These are phyloP conservation scores for Menidia beryllina DNA, from an alignment of 2,113 vertebrate genomes.

Conservation along the genomic window DNA sequence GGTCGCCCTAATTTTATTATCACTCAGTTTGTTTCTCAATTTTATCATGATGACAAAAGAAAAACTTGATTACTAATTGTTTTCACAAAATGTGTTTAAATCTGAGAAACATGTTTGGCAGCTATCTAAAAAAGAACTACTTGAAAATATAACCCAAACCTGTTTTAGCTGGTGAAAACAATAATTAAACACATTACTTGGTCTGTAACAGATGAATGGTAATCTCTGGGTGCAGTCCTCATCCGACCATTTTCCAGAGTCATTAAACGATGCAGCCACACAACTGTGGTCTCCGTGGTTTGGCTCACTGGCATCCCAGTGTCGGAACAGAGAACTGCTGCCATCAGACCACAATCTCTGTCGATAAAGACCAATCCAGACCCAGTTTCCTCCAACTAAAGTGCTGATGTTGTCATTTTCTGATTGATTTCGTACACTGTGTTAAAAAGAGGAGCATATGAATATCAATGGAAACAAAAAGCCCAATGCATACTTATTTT, in stretches of 20 bases:
- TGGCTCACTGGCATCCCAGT: slow-evolving; percentile 2
- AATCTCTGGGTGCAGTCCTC: not conserved
- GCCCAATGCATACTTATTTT: no score
- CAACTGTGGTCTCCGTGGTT: not conserved
- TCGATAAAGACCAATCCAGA: slow-evolving; percentile 49
- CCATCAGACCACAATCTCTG: slow-evolving; percentile 53
- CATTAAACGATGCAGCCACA: not conserved
- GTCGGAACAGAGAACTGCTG: slow-evolving; percentile 25
- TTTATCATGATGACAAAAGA: no score
- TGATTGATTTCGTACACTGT: slow-evolving; percentile 34
- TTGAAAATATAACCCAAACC: no score
- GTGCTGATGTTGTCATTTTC: slow-evolving; percentile 9
- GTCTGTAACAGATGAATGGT: slow-evolving; percentile 35
- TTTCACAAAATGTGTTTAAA: no score
- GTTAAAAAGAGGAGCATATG: not conserved
- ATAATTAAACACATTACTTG: slow-evolving; percentile 25
- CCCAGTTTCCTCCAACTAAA: rapidly evolving
- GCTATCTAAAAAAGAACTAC: no score
- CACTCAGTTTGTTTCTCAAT: no score
- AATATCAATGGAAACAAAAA: not conserved
- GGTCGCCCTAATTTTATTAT: no score
- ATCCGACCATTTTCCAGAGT: slow-evolving; percentile 36
- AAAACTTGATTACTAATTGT: no score
- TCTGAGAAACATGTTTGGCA: no score
- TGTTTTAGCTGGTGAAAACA: not conserved